Base-by-base conservation (phyloP, 2,797 vertebrate genomes). In the Enteromius argenteus region DNA sequence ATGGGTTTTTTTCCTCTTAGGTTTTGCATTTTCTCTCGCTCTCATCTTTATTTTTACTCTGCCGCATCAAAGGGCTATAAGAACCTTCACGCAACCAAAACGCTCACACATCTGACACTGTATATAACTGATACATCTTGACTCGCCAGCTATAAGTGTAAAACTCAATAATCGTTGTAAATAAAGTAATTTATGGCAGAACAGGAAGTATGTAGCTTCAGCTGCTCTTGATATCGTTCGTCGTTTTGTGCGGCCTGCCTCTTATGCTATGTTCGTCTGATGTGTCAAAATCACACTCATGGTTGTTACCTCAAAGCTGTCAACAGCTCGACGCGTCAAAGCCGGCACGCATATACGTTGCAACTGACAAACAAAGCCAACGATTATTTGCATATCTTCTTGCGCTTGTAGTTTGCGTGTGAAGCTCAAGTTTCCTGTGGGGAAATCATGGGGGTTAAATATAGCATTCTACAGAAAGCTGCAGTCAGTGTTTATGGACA, bases 51-150 rank as follows among this genome's bases (percentile, higher is more conserved):
- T 85, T 78, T 82, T 21, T 56, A 49, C 17, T 81, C 60, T 64
- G 35, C 67, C 35, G 73, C 81, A 87, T 84, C 62, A 85, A 91
- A 91, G 90, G 90, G 90, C 90, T 90, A 90, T 77, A 85, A 86
- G 78, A 89, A 84, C 84, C 80, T 78, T 87, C 80, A 86, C 64
- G 60, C 88, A 87, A 87, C 86, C 85, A 88, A 74, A 88, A 85
- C 67, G 32, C 83, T 69, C 76, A 46, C 79, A 53, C 79, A 72
- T 69, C 84, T 42, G 66, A 66, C n/a, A 60, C 35, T 83, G 74
- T 84, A 84, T 27, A 78, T 79, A 76, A 76, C 44, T 44, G 76
- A 73, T 44, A 42, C 27, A 81, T 46, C 69, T 42, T 15, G 58
- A 73, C 74, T 79, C 19, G 64, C 74, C 85, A 81, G 68, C 67